Evolutionary conservation across 2,797 vertebrate genomes (phyloP), one percentile per base, ranked within the genome.

Genomic region (Masticophis lateralis): DNA sequence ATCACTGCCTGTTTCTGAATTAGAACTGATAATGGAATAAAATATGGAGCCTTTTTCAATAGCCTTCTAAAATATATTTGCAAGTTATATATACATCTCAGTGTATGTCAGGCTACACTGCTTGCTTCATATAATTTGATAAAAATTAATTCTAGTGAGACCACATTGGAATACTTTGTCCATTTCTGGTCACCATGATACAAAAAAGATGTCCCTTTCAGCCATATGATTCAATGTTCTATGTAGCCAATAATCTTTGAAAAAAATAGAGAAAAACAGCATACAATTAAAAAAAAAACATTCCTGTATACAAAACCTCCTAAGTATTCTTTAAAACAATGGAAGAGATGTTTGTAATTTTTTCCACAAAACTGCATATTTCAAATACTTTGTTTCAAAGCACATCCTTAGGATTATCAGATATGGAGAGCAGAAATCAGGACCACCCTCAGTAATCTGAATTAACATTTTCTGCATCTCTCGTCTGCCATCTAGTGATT

Each of bases 341-440:
- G 95, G 91, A 94, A 93, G 95, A 92, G 92, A 20, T 3, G 7
- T 96, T 95, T 97, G 95, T 93, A 92, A 96, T 94, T 51, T 51
- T 51, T 51, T 7, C 6, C 6, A 51, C 93, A 95, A 94, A 92
- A 95, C 89, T 92, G 14, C 0, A 0, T 93, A 95, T 94, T 96
- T 97, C 94, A 97, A 96, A 97, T 91, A 96, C 95, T 94, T 95
- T 96, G 93, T 96, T 94, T 92, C 93, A 97, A 97, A 94, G 94
- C 95, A 95, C 93, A 94, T 79, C 37, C 14, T 74, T 74, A 79
- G 20, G 20, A 47, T 83, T 83, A 83, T 83, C 37, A 22, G 74
- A 83, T 83, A 83, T 25, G 37, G 37, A 47, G 37, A 47, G 20
- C 37, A 83, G 74, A 83, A 83, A 83, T 47, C 74, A 47, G 4